A percentile compares a stretch with the other conserved stretches of the same genome.
These are phyloP conservation scores for Eupsittula cactorum DNA, from an alignment of 2,113 vertebrate genomes.

Conservation along the genomic window DNA sequence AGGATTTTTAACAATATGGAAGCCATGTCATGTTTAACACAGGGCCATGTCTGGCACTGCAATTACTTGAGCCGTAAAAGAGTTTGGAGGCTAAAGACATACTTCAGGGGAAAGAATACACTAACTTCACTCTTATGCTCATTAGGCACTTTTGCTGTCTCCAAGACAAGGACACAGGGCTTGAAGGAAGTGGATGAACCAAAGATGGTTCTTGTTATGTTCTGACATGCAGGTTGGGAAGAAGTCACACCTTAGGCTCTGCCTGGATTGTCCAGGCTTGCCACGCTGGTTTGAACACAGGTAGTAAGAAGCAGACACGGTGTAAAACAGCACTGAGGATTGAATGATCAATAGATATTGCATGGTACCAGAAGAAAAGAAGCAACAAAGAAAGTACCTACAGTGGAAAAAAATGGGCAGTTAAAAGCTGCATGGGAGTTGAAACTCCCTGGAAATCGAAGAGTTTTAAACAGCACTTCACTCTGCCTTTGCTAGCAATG, in stretches of 20 bases:
- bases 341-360: background rate
- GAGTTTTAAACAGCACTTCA: conserved; percentile 48
- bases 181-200: background rate
- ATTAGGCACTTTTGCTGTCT: background rate
- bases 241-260: background rate
- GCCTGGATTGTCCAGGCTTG: background rate
- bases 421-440: conserved; percentile 2
- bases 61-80: background rate
- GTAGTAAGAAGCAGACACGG: background rate
- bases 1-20: background rate
- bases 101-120: background rate
- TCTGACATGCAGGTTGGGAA: background rate
- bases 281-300: background rate
- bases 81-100: background rate
- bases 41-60: background rate
- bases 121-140: background rate
- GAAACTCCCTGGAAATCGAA: conserved; percentile 10
- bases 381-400: conserved; percentile 1
- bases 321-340: background rate
- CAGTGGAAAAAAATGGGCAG: background rate
- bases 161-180: background rate
- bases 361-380: background rate
- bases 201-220: background rate
- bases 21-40: background rate
- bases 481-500: conserved; percentile 7